Conservation (phyloP, 2,888 invertebrate genomes). For the Ametastegia equiseti region DNA sequence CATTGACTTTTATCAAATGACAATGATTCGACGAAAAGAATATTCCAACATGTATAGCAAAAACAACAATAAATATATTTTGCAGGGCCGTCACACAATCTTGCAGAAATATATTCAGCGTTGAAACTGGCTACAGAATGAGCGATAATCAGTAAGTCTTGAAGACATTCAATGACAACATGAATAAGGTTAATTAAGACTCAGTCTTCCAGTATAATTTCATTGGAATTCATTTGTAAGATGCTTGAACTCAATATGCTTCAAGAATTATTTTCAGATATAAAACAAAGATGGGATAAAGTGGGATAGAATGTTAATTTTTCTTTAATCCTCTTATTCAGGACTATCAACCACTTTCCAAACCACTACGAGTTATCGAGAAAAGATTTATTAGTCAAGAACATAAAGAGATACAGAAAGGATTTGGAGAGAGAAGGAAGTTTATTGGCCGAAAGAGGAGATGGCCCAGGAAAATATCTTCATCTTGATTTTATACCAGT, state of each 20-base stretch:
- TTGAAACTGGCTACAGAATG: conserved; percentile 94
- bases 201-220: no score
- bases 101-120: conserved; percentile 93
- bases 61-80: conserved; percentile 11
- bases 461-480: conserved; percentile 84
- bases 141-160: conserved; percentile 90
- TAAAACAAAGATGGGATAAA: no score
- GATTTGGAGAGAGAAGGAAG: conserved; percentile 95
- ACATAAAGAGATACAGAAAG: conserved; percentile 95
- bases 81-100: conserved; percentile 91
- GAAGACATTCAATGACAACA: background rate
- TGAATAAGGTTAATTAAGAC: no score
- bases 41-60: background rate
- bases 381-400: conserved; percentile 97
- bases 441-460: conserved; percentile 90
- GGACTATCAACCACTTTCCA: conserved; percentile 96
- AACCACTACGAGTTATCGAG: conserved; percentile 97
- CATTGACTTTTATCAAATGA: no score
- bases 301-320: no score
- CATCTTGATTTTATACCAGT: conserved; percentile 95
- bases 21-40: no score
- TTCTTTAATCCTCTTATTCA: no score
- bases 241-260: no score
- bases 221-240: no score
- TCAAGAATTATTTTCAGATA: no score